Evolutionary conservation across 2,113 vertebrate species (phyloP).

Genomic region (Corythaeola cristata): DNA sequence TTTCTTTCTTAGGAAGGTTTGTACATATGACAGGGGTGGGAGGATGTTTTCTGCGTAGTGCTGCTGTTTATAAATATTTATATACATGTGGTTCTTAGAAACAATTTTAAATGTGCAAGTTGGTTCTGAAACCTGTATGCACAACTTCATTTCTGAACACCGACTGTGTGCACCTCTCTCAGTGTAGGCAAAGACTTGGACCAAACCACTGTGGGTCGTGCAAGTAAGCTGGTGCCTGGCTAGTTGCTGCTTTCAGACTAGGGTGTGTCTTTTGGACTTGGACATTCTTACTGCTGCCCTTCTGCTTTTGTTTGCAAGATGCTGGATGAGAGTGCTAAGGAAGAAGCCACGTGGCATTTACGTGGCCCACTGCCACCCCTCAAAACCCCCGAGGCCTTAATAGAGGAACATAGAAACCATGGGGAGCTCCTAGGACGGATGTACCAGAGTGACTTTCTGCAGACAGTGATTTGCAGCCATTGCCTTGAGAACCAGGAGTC

Average conservation of each 20-base stretch:
- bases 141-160: neutral
- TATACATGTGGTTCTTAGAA: neutral
- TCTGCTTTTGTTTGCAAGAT: neutral
- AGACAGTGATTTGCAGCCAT: neutral
- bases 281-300: neutral
- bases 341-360: neutral
- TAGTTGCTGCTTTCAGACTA: neutral
- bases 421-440: neutral
- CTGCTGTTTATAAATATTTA: neutral
- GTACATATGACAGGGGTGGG: neutral
- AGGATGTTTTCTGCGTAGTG: neutral
- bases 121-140: neutral
- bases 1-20: neutral
- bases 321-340: neutral
- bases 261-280: neutral
- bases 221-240: neutral
- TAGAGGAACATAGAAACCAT: neutral
- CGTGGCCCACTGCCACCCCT: neutral
- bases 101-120: neutral
- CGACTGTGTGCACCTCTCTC: accelerated
- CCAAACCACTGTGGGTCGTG: neutral
- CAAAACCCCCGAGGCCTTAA: neutral
- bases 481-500: neutral
- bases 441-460: neutral
- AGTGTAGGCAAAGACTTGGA: neutral